Evolutionary conservation across 2,888 invertebrate genomes (phyloP), one percentile per base, ranked within the genome.

Genomic region (Formica aserva): DNA sequence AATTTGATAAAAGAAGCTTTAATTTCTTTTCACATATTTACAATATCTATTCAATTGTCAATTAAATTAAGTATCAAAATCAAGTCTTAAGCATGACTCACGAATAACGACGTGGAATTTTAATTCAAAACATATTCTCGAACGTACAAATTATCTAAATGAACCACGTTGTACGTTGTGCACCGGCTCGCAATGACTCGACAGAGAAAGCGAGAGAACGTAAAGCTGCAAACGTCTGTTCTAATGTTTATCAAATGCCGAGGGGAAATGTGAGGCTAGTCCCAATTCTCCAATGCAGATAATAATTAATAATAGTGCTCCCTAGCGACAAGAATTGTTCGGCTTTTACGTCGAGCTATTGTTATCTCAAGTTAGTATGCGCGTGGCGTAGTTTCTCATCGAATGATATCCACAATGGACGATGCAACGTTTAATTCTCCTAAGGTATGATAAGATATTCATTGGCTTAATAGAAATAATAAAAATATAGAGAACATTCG

Each of bases 301-400:
- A 86, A 88, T 91, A 92, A 92, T 92, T 92, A 91, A 92, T 89
- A 91, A 90, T 87, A 77, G 91, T 86, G 48, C 87, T 86, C 35
- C 67, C 67, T 76, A 71, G 69, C 72, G 86, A 86, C 78, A 72
- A 57, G 83, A 76, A 62, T 82, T 78, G 77, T 85, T 72, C 60
- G 55, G 82, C 82, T 66, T 66, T 85, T 83, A 60, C 63, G 55
- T 66, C 29, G 32, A 81, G 65, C 38, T 63, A 82, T 60, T 77
- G 82, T 69, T 76, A 82, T 76, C 81, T 65, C 69, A 52, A 57
- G 62, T 66, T 76, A 63, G 67, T 38, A 48, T 63, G 69, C 41
- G 29, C 52, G 35, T 29, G 11, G 62, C 57, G 45, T 57, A 55
- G 35, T 82, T 78, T 74, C 77, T 74, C 62, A 38, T 55, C 62